Evolutionary conservation across 2,888 invertebrate species (phyloP), one percentile per base, ranked within the genome.

Genomic region (Philopedon plagiatum): DNA sequence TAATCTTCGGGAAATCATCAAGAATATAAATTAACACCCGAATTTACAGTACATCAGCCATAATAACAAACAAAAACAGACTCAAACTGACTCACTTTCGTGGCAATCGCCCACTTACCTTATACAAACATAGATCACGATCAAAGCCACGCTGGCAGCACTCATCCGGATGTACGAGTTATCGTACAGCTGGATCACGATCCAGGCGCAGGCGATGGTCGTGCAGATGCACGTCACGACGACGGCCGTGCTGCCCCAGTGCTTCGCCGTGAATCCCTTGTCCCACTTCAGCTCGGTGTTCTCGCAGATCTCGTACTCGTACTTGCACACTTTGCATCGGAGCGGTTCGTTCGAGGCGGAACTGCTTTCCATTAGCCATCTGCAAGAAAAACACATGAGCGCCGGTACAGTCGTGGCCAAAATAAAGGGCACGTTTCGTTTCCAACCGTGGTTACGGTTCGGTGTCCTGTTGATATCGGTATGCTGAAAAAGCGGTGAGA

Each of bases 251-350:
- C 94, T 93, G 76, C 92, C 87, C 94, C 95, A 95, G 86, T 95
- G 95, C 78, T 91, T 90, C 39, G 92, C 88, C 19, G 94, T 95
- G 84, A 95, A 93, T 34, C 94, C 93, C 80, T 92, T 91, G 83
- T 94, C 93, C 94, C 94, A 94, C 78, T 93, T 93, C 83, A 94
- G 89, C 88, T 90, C 90, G 79, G 90, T 92, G 0, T 92, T 91
- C 80, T 91, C 91, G 82, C 93, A 91, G 39, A 94, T 93, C 78
- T 93, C 92, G 85, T 95, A 95, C 1, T 92, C 91, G 54, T 92
- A 91, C 76, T 93, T 92, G 87, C 96, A 96, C 0, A 96, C 95
- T 85, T 95, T 94, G 86, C 95, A 95, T 66, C 91, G 90, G 18
- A 82, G 76, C 0, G 78, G 74, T 72, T 82, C 83, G 63, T 76